These are phyloP conservation scores for Hypomesus transpacificus DNA, from an alignment of 2,113 vertebrate species.

Conservation along the genomic window DNA sequence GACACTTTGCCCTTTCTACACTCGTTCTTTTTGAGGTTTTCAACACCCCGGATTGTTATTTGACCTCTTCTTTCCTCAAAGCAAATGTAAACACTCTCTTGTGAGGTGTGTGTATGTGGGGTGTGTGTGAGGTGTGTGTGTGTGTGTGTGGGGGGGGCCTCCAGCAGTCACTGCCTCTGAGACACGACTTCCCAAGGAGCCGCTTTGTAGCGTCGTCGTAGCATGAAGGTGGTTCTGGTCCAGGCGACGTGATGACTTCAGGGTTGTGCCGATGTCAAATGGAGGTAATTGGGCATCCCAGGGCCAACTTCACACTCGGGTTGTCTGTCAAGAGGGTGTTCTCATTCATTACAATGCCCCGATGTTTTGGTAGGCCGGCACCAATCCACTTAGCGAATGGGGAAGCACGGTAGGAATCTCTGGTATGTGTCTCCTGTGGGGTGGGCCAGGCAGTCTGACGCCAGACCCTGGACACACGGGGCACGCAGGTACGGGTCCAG, in stretches of 20 bases:
- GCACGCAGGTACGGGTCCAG: conserved; percentile 78
- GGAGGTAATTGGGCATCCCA: conserved; percentile 74
- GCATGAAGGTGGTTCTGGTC: too few species aligned
- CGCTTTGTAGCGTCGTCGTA: too few species aligned
- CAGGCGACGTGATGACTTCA: background rate
- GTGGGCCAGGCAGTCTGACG: conserved; percentile 81
- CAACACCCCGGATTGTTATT: conserved; percentile 41
- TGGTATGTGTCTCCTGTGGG: conserved; percentile 83
- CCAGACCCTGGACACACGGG: conserved; percentile 79
- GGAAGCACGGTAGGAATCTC: conserved; percentile 83
- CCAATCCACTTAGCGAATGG: conserved; percentile 77
- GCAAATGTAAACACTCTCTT: conserved; percentile 64
- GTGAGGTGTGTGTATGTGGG: conserved; percentile 25
- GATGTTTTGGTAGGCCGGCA: conserved; percentile 80
- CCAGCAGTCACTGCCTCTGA: too few species aligned
- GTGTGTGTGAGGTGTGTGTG: background rate
- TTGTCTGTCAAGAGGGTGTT: conserved; percentile 74
- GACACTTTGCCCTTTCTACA: background rate
- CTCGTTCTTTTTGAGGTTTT: conserved; percentile 23
- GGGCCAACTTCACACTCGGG: conserved; percentile 77
- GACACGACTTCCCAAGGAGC: too few species aligned
- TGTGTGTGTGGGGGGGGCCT: background rate
- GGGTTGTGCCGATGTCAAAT: conserved; percentile 48
- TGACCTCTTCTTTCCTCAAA: conserved; percentile 52
- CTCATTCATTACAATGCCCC: conserved; percentile 74